Evolutionary conservation across 2,888 invertebrate genomes (phyloP), one percentile per base, ranked within the genome.

Genomic region (Elegia similella): DNA sequence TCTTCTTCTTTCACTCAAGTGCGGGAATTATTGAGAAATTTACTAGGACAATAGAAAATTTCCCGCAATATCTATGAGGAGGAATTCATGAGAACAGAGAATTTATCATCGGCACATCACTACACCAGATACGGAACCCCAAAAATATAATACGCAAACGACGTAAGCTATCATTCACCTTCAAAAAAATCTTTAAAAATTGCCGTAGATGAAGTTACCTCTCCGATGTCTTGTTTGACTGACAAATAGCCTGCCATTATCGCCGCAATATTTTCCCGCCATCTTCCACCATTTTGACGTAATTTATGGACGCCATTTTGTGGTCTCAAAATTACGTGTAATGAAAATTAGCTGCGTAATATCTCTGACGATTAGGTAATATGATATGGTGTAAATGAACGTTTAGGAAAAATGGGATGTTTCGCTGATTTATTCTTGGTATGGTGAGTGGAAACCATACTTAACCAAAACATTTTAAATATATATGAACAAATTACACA

Each of bases 221-320:
- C 52, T 42, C 42, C 8, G 42, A 53, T 42, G 52, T 59, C 59
- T 56, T 56, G 29, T 29, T 23, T 52, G 23, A 42, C 53, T 66
- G 66, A 73, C 58, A 69, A 71, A 73, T 70, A 57, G 62, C 58
- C 23, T 48, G 61, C 61, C 67, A 67, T 73, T 70, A 68, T 38
- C 60, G 44, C 50, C 42, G 52, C 52, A 17, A 50, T 50, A 50
- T 50, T 50, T 50, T 50, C 34, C 34, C 61, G 60, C 62, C 56
- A 61, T 65, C 42, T 38, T 52, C 23, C 59, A 65, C 67, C 68
- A 70, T 69, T 56, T 70, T 67, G 61, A 5, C 8, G 42, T 53
- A 29, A 53, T 53, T 53, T 42, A 53, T 53, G 10, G 42, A 59
- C n/a, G 65, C 68, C 66, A 69, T 70, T 66, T 66, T 58, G 58